Evolutionary conservation across 2,888 invertebrate genomes (phyloP).

Genomic region (Pandemis corylana): DNA sequence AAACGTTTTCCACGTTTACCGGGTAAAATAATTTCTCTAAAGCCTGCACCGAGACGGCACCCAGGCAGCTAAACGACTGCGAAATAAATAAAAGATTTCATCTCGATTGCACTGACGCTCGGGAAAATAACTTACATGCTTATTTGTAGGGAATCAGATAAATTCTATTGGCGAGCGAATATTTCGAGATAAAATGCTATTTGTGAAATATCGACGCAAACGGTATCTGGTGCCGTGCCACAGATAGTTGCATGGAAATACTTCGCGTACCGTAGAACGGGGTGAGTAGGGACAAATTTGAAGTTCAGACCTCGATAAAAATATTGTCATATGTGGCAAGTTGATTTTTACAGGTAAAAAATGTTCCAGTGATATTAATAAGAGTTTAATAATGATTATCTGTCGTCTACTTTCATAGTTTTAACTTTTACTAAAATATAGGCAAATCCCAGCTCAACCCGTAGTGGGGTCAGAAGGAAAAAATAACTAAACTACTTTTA

Average conservation of each 20-base stretch:
- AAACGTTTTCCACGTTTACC: background rate
- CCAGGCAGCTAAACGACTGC: conserved; percentile 12
- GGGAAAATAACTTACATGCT: conserved; percentile 37
- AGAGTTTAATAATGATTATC: no score
- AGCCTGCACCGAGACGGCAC: background rate
- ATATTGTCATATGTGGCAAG: no score
- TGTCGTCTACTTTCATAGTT: no score
- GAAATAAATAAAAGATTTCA: conserved; percentile 37
- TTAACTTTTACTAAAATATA: no score
- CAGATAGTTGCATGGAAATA: background rate
- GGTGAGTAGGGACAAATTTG: no score
- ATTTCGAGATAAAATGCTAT: conserved; percentile 32
- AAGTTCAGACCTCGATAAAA: no score
- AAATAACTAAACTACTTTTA: no score
- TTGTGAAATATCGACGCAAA: conserved; percentile 39
- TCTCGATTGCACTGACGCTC: conserved; percentile 2
- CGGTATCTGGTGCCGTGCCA: conserved; percentile 1
- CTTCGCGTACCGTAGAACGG: background rate
- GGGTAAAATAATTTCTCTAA: background rate
- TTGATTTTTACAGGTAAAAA: no score
- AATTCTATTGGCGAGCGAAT: conserved; percentile 32
- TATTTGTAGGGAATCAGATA: conserved; percentile 35
- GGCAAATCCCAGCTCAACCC: no score
- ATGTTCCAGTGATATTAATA: no score
- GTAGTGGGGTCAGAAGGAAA: no score